phyloP scores from a whole-genome alignment of 1,140 invertebrate genomes.

The Calycopis cecrops region DNA sequence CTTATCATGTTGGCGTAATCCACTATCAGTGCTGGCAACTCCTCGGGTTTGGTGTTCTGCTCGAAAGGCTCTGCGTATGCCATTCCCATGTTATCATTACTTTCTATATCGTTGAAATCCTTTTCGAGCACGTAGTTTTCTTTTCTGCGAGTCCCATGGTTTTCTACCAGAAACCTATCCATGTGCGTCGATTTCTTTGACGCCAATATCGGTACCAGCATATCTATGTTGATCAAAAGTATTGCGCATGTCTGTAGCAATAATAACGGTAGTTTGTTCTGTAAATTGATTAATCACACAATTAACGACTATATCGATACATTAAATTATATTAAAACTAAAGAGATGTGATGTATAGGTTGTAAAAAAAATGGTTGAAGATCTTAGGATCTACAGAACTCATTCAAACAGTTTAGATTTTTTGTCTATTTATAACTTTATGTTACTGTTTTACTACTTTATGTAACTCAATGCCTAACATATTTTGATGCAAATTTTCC shows the following conservation, averaged over 20 bases:
- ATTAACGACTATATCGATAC: no score
- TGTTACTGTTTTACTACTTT: no score
- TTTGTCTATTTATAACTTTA: no score
- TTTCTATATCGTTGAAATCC: conserved; percentile 30
- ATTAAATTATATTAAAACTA: no score
- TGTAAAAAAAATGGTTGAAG: no score
- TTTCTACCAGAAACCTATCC: conserved; percentile 47
- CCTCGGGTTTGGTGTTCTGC: conserved; percentile 39
- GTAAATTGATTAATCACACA: no score
- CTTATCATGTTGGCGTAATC: conserved; percentile 63
- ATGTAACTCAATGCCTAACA: no score
- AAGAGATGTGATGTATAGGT: no score
- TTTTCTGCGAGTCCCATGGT: conserved; percentile 46
- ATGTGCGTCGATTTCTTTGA: conserved; percentile 42
- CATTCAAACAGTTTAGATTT: no score
- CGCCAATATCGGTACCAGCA: conserved; percentile 39
- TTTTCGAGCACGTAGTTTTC: conserved; percentile 51
- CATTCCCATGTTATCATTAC: conserved; percentile 29
- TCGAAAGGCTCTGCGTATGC: conserved; percentile 37
- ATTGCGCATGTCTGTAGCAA: conserved; percentile 33
- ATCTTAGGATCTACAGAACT: no score
- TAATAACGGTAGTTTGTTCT: conserved; percentile 34
- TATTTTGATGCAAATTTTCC: no score
- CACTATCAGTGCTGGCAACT: conserved; percentile 47
- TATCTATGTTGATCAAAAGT: conserved; percentile 37